phyloP scores from a whole-genome alignment of 2,797 vertebrate genomes.

The Syncerus caffer region DNA sequence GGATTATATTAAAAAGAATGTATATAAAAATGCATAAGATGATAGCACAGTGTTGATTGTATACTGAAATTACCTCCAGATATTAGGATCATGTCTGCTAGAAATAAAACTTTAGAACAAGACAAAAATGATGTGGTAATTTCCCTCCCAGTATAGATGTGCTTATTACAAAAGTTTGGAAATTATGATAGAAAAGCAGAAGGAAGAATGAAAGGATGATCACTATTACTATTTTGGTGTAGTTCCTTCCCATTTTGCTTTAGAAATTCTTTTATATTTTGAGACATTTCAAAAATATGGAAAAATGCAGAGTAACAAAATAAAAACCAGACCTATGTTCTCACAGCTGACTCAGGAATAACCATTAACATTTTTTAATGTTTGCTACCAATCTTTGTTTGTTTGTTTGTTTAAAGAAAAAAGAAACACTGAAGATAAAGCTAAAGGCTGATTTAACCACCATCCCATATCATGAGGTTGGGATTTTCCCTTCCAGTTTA shows the following conservation, averaged over 20 bases:
- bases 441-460: neutral
- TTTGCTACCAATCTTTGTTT: neutral
- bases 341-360: neutral
- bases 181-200: conserved; percentile 54
- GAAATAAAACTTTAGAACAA: neutral
- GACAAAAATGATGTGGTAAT: neutral
- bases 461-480: neutral
- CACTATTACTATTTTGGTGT: conserved; percentile 21
- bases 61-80: neutral
- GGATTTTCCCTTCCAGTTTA: neutral
- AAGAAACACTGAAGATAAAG: conserved; percentile 4
- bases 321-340: neutral
- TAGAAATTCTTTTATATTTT: conserved; percentile 21
- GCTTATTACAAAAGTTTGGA: conserved; percentile 36
- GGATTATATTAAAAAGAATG: neutral
- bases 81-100: neutral
- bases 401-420: neutral
- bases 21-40: neutral
- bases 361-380: neutral
- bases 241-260: conserved; percentile 16
- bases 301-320: neutral
- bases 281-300: neutral
- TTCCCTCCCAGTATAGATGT: neutral
- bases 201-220: conserved; percentile 45
- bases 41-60: neutral